These are phyloP conservation scores for Brachionus angularis DNA, from an alignment of 1,140 invertebrate genomes.

Conservation along the genomic window DNA sequence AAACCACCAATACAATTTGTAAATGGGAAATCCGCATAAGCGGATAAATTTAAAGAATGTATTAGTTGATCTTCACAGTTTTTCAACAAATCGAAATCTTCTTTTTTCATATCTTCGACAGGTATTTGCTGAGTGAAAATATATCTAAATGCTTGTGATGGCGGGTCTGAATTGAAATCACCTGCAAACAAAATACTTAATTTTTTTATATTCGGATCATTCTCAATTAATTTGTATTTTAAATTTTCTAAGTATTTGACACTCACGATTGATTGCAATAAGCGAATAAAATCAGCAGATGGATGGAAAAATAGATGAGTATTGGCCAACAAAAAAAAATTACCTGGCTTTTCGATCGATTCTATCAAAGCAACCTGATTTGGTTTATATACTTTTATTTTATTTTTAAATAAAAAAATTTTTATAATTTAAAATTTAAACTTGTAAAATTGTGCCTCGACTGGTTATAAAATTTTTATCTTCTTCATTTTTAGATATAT, in stretches of 20 bases:
- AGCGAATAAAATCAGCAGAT: conserved; percentile 38
- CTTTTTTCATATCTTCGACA: neutral
- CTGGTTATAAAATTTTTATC: conserved; percentile 9
- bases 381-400: too few species aligned
- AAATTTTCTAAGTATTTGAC: conserved; percentile 23
- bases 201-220: neutral
- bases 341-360: neutral
- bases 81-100: conserved; percentile 18
- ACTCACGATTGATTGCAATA: neutral
- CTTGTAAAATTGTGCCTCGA: conserved; percentile 27
- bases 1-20: conserved; percentile 31
- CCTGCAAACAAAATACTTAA: conserved; percentile 11
- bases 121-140: conserved; percentile 18
- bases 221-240: neutral
- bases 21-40: conserved; percentile 36
- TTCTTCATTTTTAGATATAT: conserved; percentile 11
- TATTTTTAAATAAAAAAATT: neutral
- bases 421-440: neutral
- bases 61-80: conserved; percentile 10
- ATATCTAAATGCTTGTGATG: conserved; percentile 28
- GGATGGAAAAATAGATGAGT: conserved; percentile 44
- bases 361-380: conserved; percentile 25
- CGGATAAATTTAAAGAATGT: conserved; percentile 11
- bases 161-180: conserved; percentile 39
- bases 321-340: conserved; percentile 24